Percentiles rank a stretch among this genome's conserved stretches.
Evolutionary conservation across 2,888 invertebrate species (phyloP).

Genomic region (Villa cingulata): DNA sequence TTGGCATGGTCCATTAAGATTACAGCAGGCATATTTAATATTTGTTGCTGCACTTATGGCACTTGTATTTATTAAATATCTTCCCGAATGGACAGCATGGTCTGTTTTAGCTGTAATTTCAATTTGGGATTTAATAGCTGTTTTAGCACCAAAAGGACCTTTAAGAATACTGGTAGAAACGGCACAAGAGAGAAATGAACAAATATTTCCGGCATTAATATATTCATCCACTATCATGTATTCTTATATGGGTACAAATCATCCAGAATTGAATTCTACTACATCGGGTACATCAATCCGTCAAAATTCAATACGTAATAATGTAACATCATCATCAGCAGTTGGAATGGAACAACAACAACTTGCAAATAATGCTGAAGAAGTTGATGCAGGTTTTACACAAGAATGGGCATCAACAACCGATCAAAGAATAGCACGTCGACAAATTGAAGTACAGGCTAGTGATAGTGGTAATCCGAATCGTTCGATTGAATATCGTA

Average conservation of each 20-base stretch:
- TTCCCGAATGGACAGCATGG: constrained; percentile 99
- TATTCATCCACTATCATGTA: constrained; percentile 61
- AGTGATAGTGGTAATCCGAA: constrained; percentile 35
- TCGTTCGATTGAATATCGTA: constrained; percentile 34
- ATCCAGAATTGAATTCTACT: constrained; percentile 10
- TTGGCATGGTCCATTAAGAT: constrained; percentile 90
- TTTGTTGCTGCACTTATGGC: constrained; percentile 97
- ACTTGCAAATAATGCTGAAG: constrained; percentile 27
- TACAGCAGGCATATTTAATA: constrained; percentile 95
- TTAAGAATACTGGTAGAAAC: constrained; percentile 95
- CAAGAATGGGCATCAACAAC: constrained; percentile 49
- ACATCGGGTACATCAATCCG: constrained; percentile 4
- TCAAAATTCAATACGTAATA: neutral
- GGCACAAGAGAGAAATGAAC: constrained; percentile 97
- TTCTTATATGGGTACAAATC: constrained; percentile 40
- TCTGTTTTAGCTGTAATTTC: constrained; percentile 91
- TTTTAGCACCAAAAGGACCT: constrained; percentile 92
- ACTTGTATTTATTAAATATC: constrained; percentile 93
- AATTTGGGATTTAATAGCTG: constrained; percentile 97
- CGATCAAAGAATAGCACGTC: constrained; percentile 36
- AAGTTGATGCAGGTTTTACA: constrained; percentile 43
- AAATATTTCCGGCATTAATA: constrained; percentile 96
- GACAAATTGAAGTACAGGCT: constrained; percentile 42
- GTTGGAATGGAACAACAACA: no score
- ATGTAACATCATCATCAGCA: constrained; percentile 13